Evolutionary conservation across 2,113 vertebrate species (phyloP), one percentile per base, ranked within the genome.

Genomic region (Poeciliopsis turrubarensis): DNA sequence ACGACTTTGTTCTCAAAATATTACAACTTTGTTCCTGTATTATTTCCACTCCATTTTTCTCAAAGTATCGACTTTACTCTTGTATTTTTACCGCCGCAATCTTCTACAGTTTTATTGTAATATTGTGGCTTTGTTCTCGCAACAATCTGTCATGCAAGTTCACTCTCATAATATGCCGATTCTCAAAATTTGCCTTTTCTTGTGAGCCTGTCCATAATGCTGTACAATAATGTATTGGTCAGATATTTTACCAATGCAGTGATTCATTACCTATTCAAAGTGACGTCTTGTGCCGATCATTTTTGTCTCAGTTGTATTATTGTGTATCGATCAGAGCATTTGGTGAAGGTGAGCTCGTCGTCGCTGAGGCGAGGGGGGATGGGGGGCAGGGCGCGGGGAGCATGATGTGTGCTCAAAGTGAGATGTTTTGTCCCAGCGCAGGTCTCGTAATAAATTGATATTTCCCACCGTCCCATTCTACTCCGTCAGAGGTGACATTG

Each of bases 401-500:
- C 73, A 73, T 67, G 54, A 78, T 51, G 29, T 76, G 29, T 70
- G 17, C 72, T 87, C 61, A 82, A 85, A 86, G 77, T 19, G 47
- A 84, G 81, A 89, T 84, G 72, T 73, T 89, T 87, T 80, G 83
- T 87, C 60, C 68, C 69, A 30, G 72, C 76, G 68, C 73, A 80
- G 75, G 86, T 84, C 80, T 90, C 72, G 61, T 91, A 83, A 89
- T 89, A 75, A 91, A 89, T 86, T 88, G 85, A 83, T 88, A 87
- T 88, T 91, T 89, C 73, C 75, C 78, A 60, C 74, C 82, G 22
- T 74, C 77, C 76, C 63, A 62, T 70, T 82, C 82, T 60, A 25
- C 87, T 70, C 85, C 78, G 80, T 90, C 91, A 86, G 86, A 87
- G 89, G 86, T 88, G 89, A 87, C 83, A 92, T 92, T 92, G 89